phyloP scores from a whole-genome alignment of 2,113 vertebrate species.

The Xenus cinereus region DNA sequence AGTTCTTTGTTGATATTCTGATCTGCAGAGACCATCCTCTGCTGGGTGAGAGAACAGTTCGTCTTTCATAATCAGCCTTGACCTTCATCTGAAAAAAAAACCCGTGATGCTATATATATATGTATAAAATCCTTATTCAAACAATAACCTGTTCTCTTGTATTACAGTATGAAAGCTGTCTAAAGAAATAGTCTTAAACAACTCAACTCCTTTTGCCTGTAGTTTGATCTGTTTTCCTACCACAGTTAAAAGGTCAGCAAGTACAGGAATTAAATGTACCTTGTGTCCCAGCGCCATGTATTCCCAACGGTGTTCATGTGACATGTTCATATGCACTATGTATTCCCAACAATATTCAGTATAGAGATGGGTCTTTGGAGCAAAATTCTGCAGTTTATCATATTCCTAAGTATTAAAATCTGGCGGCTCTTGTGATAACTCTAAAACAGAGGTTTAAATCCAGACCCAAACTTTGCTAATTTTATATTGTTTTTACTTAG shows the following conservation, averaged over 20 bases:
- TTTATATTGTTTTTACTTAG: not conserved
- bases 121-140: not conserved
- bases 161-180: not conserved
- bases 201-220: not conserved
- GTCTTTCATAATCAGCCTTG: slow-evolving; percentile 38
- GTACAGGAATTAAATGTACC: not conserved
- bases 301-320: not conserved
- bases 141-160: not conserved
- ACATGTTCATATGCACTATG: not conserved
- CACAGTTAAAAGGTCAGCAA: not conserved
- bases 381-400: not conserved
- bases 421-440: not conserved
- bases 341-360: not conserved
- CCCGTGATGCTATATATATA: not conserved
- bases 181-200: not conserved
- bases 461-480: not conserved
- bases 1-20: not conserved
- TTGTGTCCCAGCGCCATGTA: not conserved
- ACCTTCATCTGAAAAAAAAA: slow-evolving; percentile 35
- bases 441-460: not conserved
- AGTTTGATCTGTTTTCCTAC: slow-evolving; percentile 12
- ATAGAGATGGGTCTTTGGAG: not conserved
- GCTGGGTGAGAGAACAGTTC: slow-evolving; percentile 48
- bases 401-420: not conserved
- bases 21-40: slow-evolving; percentile 35